phyloP scores from a whole-genome alignment of 2,113 vertebrate species.

The Cromileptes altivelis region DNA sequence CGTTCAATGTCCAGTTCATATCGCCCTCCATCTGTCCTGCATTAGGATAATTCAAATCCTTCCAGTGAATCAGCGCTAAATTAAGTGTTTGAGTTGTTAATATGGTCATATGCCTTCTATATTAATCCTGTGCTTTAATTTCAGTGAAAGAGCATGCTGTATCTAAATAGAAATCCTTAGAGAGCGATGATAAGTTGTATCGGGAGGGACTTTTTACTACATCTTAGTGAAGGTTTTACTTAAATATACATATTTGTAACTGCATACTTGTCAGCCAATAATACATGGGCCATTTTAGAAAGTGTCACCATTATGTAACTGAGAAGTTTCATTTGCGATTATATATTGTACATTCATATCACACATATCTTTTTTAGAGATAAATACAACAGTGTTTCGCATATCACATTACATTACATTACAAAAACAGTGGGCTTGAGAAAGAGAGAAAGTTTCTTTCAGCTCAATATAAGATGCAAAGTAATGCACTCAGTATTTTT shows the following conservation, averaged over 20 bases:
- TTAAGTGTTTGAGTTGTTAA: conserved; percentile 13
- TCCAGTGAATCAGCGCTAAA: neutral
- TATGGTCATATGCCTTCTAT: neutral
- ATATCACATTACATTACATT: too few relatives aligned
- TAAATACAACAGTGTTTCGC: too few relatives aligned
- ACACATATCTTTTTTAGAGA: too few relatives aligned
- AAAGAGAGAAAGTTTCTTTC: too few relatives aligned
- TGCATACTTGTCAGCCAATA: neutral
- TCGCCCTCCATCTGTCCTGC: conserved; percentile 39
- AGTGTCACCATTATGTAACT: too few relatives aligned
- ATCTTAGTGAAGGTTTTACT: too few relatives aligned
- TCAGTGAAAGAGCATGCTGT: neutral
- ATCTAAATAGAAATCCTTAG: neutral
- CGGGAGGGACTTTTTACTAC: neutral
- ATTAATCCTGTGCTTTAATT: conserved; percentile 7
- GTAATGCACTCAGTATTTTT: too few relatives aligned
- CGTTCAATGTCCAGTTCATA: neutral
- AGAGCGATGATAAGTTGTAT: neutral
- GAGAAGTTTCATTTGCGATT: too few relatives aligned
- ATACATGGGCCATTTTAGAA: too few relatives aligned
- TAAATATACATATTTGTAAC: neutral
- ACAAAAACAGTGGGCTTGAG: too few relatives aligned
- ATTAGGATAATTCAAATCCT: conserved; percentile 45
- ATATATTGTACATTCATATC: too few relatives aligned
- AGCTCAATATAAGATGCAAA: too few relatives aligned